A percentile compares a stretch with the other conserved stretches of the same genome.
These are phyloP conservation scores for Spondyliosoma cantharus DNA, from an alignment of 2,797 vertebrate species.

Conservation along the genomic window DNA sequence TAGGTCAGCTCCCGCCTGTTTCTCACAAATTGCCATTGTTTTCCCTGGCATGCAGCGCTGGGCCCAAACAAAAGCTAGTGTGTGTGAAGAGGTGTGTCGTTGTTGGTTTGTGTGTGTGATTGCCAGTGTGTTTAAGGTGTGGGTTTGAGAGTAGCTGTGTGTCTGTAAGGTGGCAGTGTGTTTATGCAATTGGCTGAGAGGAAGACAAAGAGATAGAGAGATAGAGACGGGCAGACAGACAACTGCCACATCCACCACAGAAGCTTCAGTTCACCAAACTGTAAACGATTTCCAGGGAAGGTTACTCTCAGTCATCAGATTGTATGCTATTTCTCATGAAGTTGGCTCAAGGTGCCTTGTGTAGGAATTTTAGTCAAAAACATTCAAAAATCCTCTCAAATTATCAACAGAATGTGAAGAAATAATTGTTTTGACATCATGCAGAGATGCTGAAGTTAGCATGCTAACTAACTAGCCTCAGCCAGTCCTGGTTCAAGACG, in stretches of 20 bases:
- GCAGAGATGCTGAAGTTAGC: no score
- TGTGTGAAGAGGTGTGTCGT: constrained; percentile 27
- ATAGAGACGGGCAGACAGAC: not conserved
- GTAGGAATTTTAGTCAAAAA: no score
- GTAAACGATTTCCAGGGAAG: not conserved
- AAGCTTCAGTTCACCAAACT: not conserved
- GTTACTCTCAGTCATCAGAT: not conserved
- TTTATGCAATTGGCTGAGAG: not conserved
- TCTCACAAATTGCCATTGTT: constrained; percentile 75
- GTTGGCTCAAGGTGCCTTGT: no score
- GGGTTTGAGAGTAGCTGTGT: constrained; percentile 2
- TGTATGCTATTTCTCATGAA: not conserved
- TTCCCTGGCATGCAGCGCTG: constrained; percentile 70
- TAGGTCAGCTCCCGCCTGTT: constrained; percentile 52
- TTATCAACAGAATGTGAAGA: no score
- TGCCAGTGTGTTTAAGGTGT: constrained; percentile 38
- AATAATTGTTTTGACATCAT: no score
- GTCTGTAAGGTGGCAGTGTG: constrained; percentile 5
- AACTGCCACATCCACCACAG: not conserved
- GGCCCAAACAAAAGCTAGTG: constrained; percentile 68
- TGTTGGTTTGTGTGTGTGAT: constrained; percentile 25
- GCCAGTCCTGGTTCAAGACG: no score
- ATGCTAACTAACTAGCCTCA: no score
- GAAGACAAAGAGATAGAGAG: not conserved
- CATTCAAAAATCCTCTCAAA: no score